Conservation (phyloP, 2,797 vertebrate genomes). For the Helicolenus hilgendorfi region DNA sequence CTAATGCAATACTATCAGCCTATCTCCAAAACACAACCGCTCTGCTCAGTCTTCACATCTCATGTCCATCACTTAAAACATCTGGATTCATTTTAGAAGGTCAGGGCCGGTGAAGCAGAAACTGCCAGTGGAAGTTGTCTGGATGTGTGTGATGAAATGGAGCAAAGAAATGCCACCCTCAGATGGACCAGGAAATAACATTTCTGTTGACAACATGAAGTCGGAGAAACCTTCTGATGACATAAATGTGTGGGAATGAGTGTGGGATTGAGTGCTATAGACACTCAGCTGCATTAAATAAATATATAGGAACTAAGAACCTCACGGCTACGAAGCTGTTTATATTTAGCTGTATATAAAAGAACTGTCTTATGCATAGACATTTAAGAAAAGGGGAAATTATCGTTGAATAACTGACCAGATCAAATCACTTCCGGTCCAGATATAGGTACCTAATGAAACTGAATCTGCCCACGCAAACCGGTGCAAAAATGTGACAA, state of each 20-base stretch:
- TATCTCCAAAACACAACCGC: conserved; percentile 44
- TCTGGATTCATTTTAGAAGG: conserved; percentile 86
- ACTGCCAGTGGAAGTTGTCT: conserved; percentile 76
- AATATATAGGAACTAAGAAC: conserved; percentile 1
- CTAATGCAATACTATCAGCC: conserved; percentile 47
- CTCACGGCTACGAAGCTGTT: background rate
- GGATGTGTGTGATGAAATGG: conserved; percentile 76
- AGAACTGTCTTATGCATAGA: background rate
- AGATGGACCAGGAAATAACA: conserved; percentile 77
- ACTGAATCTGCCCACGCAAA: conserved; percentile 9
- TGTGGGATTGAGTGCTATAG: background rate
- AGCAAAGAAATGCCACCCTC: conserved; percentile 82
- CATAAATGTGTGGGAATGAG: conserved; percentile 42
- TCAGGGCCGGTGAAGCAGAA: conserved; percentile 73
- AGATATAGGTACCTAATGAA: conserved; percentile 15
- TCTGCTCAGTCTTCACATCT: conserved; percentile 43
- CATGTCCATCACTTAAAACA: conserved; percentile 83
- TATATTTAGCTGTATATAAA: background rate
- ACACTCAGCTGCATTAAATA: background rate
- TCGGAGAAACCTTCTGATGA: conserved; percentile 21
- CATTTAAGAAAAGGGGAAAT: background rate
- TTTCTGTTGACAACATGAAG: conserved; percentile 69
- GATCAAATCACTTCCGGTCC: conserved; percentile 2
- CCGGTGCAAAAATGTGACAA: conserved; percentile 44
- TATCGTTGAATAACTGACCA: background rate